Base-by-base conservation (phyloP, 2,113 vertebrate genomes). In the Onychostoma macrolepis region DNA sequence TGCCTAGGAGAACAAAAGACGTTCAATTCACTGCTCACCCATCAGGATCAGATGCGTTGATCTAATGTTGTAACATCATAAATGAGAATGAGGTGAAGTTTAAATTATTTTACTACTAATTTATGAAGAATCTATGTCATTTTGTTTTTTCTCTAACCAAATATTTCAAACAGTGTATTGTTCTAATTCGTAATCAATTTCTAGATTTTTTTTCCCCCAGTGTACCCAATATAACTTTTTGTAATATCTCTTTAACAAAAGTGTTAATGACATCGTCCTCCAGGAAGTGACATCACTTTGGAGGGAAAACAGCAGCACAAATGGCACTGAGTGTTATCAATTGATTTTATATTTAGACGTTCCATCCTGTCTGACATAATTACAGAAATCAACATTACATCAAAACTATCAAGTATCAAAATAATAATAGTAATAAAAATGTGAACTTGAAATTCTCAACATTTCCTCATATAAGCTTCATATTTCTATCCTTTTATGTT, bases 1-100 rank as follows among this genome's bases (percentile, higher is more conserved):
- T 90, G 11, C 91, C 93, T 93, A 45, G 89, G 10, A 19, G 58
- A 78, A 85, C 38, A 11, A 50, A 13, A 10, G 15, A 45, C 0
- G 50, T 13, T 74, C 67, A 36, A 21, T 36, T 15, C 65, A 8
- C 11, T 6, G 61, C 63, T 65, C 2, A 15, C 28, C 26, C 13
- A 17, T 33, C 15, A 17, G 65, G 63, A 30, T 26, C n/a, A 28
- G 50, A 53, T 21, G 50, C 17, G 2, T 21, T 53, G 6, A 53
- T 21, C 50, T 53, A 19, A 53, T 50, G 48, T 50, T 15, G 13
- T 50, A 50, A 50, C 5, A 50, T 50, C 6, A 33, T 69, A 19
- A 30, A 78, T 11, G 28, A 9, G 50, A 17, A 63, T 24, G 12
- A 9, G 72, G 41, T 43, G 72, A 15, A 69, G 7, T 30, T 30